Percentiles rank a stretch among this genome's conserved stretches.
Conservation (phyloP, 2,797 vertebrate genomes). For the Margarornis squamiger region DNA sequence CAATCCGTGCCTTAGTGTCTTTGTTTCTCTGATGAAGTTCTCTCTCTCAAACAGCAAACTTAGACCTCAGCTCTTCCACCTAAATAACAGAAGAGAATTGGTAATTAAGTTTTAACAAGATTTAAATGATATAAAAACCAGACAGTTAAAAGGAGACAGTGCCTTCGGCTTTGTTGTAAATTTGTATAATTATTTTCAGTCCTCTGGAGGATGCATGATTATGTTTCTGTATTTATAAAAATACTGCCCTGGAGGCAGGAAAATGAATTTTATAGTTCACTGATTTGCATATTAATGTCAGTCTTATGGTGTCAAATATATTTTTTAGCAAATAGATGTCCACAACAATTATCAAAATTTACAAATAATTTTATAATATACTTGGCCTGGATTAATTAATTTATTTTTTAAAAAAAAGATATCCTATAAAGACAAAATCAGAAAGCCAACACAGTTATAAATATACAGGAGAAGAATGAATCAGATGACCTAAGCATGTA, state of each 20-base stretch:
- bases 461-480: neutral
- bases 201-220: constrained; percentile 82
- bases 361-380: neutral
- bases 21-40: constrained; percentile 87
- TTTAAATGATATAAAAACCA: constrained; percentile 84
- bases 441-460: neutral
- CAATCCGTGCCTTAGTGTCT: constrained; percentile 78
- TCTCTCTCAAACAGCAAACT: constrained; percentile 85
- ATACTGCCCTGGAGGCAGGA: constrained; percentile 78
- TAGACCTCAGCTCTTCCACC: constrained; percentile 90
- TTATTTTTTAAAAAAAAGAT: neutral
- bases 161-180: constrained; percentile 82
- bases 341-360: constrained; percentile 56
- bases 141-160: constrained; percentile 80
- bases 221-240: constrained; percentile 84
- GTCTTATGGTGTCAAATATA: constrained; percentile 59
- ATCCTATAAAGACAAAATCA: neutral
- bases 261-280: constrained; percentile 79
- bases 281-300: constrained; percentile 79
- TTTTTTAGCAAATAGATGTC: constrained; percentile 64
- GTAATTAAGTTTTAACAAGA: constrained; percentile 86
- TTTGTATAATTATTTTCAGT: constrained; percentile 84
- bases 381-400: neutral
- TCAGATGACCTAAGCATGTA: neutral
- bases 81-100: constrained; percentile 79